phyloP scores from a whole-genome alignment of 2,113 vertebrate species.

The Caranx melampygus region DNA sequence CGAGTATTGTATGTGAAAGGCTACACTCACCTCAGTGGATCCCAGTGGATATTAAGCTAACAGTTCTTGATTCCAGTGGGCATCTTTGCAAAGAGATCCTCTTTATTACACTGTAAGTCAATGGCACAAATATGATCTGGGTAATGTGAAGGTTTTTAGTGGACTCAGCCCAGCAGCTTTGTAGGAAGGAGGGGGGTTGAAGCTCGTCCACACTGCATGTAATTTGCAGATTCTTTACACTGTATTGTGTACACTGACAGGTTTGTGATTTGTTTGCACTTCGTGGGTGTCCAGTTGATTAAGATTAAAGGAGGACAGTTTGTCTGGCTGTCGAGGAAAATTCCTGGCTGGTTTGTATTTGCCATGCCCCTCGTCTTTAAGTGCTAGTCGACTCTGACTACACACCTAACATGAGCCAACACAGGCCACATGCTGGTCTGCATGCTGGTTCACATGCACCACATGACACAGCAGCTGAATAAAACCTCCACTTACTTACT shows the following conservation, averaged over 20 bases:
- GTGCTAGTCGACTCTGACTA: conserved; percentile 68
- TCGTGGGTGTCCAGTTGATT: conserved; percentile 78
- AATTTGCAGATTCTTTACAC: conserved; percentile 73
- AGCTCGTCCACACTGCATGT: conserved; percentile 67
- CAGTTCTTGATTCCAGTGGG: conserved; percentile 71
- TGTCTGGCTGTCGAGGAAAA: conserved; percentile 72
- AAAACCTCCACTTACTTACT: conserved; percentile 79
- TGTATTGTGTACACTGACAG: conserved; percentile 73
- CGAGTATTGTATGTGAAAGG: conserved; percentile 70
- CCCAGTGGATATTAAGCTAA: conserved; percentile 76
- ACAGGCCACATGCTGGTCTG: conserved; percentile 76
- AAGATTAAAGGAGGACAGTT: conserved; percentile 76
- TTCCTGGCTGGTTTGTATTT: conserved; percentile 77
- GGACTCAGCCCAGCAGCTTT: conserved; percentile 54
- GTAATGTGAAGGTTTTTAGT: conserved; percentile 55
- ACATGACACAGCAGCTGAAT: conserved; percentile 78
- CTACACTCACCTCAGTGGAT: conserved; percentile 71
- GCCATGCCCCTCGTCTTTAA: conserved; percentile 63
- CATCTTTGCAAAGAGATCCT: conserved; percentile 62
- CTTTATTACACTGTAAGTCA: conserved; percentile 71
- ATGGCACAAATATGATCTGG: conserved; percentile 66
- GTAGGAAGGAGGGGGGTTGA: conserved; percentile 35
- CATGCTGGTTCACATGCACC: conserved; percentile 80
- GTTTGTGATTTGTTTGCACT: conserved; percentile 76
- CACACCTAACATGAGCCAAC: conserved; percentile 81